These are phyloP conservation scores for Asobara japonica DNA, from an alignment of 1,140 invertebrate genomes.

Conservation along the genomic window DNA sequence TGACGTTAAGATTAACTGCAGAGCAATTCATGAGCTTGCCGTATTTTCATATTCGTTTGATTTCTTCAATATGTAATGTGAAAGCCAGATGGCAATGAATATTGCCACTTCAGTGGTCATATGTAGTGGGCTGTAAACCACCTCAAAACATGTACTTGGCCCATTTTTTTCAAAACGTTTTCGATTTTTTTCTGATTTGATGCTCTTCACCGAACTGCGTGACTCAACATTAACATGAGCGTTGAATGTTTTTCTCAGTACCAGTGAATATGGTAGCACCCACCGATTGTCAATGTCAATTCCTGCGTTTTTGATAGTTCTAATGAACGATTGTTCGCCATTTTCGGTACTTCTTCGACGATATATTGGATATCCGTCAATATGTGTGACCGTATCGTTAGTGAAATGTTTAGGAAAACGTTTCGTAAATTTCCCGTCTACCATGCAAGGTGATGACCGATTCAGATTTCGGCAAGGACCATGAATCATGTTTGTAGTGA, in stretches of 20 bases:
- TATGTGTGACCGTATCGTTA: conserved; percentile 52
- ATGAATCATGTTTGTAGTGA: conserved; percentile 56
- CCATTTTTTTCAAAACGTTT: too few species aligned
- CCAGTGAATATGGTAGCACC: conserved; percentile 57
- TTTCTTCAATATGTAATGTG: too few species aligned
- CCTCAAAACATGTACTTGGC: too few species aligned
- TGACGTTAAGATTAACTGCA: too few species aligned
- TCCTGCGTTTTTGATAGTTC: conserved; percentile 19
- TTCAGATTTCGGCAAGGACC: conserved; percentile 54
- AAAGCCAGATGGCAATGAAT: too few species aligned
- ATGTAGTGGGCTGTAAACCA: too few species aligned
- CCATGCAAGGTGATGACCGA: conserved; percentile 57
- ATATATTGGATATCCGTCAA: conserved; percentile 35
- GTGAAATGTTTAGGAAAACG: conserved; percentile 45
- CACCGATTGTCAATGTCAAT: conserved; percentile 55
- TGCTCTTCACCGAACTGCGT: conserved; percentile 56
- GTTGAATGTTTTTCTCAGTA: conserved; percentile 46
- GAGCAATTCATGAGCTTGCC: too few species aligned
- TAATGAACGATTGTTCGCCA: conserved; percentile 17
- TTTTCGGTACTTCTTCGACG: conserved; percentile 20
- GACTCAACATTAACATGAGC: conserved; percentile 56
- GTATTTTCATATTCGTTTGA: too few species aligned
- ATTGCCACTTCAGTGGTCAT: too few species aligned
- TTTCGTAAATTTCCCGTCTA: conserved; percentile 58
- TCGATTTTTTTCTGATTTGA: too few species aligned